Percentiles rank a stretch among this genome's conserved stretches.
phyloP scores from a whole-genome alignment of 2,113 vertebrate genomes.

The Elephantulus edwardii region DNA sequence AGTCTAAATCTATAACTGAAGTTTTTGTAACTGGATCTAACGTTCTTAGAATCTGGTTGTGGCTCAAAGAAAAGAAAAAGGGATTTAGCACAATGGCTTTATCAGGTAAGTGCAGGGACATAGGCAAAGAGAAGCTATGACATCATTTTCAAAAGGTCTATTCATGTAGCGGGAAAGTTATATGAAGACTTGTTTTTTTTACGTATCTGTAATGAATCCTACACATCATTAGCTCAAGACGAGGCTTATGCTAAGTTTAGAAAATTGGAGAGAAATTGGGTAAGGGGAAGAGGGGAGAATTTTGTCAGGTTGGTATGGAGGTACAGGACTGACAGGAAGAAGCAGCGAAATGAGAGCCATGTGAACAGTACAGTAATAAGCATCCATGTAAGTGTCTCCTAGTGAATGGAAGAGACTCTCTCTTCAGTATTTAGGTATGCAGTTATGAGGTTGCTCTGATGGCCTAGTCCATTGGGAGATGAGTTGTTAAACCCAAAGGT shows the following conservation, averaged over 20 bases:
- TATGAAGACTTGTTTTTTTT: slow-evolving; percentile 9
- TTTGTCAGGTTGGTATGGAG: neutral
- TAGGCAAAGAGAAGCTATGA: neutral
- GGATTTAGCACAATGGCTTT: neutral
- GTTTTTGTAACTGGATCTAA: slow-evolving; percentile 1
- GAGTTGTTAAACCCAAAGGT: no score
- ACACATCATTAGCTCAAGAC: slow-evolving; percentile 22
- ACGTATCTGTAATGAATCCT: slow-evolving; percentile 12
- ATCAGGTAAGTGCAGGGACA: neutral
- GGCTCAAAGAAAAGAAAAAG: slow-evolving; percentile 44
- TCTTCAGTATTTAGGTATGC: neutral
- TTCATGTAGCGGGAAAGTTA: slow-evolving; percentile 12
- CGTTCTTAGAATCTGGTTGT: slow-evolving; percentile 28
- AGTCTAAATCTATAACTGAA: slow-evolving; percentile 42
- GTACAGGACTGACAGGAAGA: neutral
- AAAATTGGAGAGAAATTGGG: slow-evolving; percentile 37
- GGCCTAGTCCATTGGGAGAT: no score
- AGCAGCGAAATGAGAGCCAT: neutral
- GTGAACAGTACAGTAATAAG: slow-evolving; percentile 9
- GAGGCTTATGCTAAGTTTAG: slow-evolving; percentile 1
- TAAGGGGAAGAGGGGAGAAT: neutral
- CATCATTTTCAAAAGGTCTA: slow-evolving; percentile 8
- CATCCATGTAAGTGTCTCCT: neutral
- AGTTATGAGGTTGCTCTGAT: slow-evolving; percentile 1
- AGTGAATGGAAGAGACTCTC: neutral